These are phyloP conservation scores for Papilio demoleus DNA, from an alignment of 2,888 invertebrate genomes.

Conservation along the genomic window DNA sequence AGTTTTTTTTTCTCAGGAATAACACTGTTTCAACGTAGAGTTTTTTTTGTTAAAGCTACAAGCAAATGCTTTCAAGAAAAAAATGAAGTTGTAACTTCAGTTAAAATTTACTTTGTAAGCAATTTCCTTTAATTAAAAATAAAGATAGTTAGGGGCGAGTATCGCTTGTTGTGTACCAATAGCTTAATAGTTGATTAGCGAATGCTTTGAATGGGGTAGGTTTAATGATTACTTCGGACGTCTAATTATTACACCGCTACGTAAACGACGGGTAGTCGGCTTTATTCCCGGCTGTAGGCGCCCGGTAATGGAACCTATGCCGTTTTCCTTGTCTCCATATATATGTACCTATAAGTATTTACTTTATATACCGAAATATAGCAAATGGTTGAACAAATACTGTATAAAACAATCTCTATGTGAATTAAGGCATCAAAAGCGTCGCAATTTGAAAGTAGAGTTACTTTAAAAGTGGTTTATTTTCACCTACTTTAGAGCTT, in stretches of 20 bases:
- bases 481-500: no score
- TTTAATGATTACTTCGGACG: conserved; percentile 71
- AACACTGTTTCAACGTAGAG: no score
- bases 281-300: conserved; percentile 59
- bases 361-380: conserved; percentile 7
- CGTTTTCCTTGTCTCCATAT: conserved; percentile 43
- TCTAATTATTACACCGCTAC: conserved; percentile 65
- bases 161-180: neutral
- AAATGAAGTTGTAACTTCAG: neutral
- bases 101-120: neutral
- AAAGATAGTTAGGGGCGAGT: neutral
- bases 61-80: no score
- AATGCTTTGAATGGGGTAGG: conserved; percentile 55
- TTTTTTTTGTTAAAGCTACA: neutral
- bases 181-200: conserved; percentile 64
- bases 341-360: neutral
- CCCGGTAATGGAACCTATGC: conserved; percentile 59
- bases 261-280: conserved; percentile 46
- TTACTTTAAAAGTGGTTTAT: neutral
- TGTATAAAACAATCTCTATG: neutral
- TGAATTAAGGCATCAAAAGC: neutral
- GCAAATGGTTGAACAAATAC: neutral
- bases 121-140: neutral
- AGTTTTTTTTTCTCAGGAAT: no score
- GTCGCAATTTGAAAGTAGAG: neutral